These are phyloP conservation scores for Philotrypesis tridentata DNA, from an alignment of 1,140 invertebrate genomes.

Conservation along the genomic window DNA sequence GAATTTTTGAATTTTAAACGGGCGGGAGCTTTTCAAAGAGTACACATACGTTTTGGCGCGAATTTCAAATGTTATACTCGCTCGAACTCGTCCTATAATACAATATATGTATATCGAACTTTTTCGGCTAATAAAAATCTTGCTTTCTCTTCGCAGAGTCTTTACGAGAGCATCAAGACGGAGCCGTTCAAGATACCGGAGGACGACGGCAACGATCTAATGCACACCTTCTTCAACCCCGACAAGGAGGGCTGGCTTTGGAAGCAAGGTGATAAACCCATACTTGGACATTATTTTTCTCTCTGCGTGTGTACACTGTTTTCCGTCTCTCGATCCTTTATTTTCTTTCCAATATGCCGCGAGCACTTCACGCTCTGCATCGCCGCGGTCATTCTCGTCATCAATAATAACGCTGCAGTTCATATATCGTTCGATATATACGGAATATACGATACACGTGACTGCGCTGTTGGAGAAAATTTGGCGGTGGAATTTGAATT, in stretches of 20 bases:
- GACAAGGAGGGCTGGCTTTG: conserved; percentile 99
- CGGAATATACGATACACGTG: no score
- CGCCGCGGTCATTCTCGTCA: background rate
- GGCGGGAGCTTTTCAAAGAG: no score
- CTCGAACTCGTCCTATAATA: background rate
- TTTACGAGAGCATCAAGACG: conserved; percentile 98
- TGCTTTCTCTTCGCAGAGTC: conserved; percentile 78
- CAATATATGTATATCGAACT: no score
- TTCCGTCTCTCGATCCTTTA: background rate
- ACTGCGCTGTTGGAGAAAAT: background rate
- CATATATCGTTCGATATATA: no score
- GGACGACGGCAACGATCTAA: conserved; percentile 98
- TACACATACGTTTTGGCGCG: background rate
- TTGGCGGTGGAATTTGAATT: background rate
- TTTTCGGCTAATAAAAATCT: conserved; percentile 1
- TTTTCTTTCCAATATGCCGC: background rate
- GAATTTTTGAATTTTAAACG: no score
- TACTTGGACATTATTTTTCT: no score
- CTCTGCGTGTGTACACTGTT: background rate
- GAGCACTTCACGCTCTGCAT: background rate
- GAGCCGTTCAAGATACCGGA: conserved; percentile 99
- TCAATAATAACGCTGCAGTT: background rate
- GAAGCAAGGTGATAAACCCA: conserved; percentile 88
- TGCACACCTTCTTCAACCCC: conserved; percentile 99
- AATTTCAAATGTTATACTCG: no score